phyloP scores from a whole-genome alignment of 2,797 vertebrate species.

The Sebastes baramenuke region DNA sequence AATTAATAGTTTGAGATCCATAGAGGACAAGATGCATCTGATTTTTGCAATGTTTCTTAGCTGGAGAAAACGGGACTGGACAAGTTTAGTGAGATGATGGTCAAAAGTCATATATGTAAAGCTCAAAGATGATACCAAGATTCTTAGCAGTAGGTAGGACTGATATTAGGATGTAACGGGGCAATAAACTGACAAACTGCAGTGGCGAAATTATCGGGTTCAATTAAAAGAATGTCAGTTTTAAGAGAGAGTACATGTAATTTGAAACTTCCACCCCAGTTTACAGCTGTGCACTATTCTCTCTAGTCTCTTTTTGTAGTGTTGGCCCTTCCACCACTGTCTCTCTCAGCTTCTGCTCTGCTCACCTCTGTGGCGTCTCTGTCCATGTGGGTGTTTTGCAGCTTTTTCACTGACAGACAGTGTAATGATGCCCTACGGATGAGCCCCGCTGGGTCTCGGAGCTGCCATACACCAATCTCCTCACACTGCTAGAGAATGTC shows the following conservation, averaged over 20 bases:
- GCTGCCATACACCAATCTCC: conserved; percentile 42
- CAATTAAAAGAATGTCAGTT: too few species aligned
- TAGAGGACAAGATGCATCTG: too few species aligned
- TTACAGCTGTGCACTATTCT: conserved; percentile 6
- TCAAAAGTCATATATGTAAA: too few species aligned
- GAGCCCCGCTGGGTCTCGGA: conserved; percentile 39
- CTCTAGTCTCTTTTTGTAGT: neutral
- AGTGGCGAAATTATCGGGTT: neutral
- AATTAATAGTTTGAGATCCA: too few species aligned
- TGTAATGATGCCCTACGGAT: conserved; percentile 61
- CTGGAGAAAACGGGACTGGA: too few species aligned
- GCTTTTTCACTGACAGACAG: conserved; percentile 56
- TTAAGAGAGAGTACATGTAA: neutral
- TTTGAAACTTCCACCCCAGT: neutral
- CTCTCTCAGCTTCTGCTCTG: conserved; percentile 8
- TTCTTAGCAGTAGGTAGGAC: too few species aligned
- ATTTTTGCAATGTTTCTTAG: too few species aligned
- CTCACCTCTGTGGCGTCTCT: conserved; percentile 25
- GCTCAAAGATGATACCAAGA: too few species aligned
- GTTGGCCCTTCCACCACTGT: neutral
- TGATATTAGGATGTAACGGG: too few species aligned
- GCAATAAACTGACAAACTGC: too few species aligned
- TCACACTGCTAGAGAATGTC: conserved; percentile 43
- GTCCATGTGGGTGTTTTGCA: conserved; percentile 52
- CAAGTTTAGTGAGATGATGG: too few species aligned